A percentile compares a stretch with the other conserved stretches of the same genome.
Conservation (phyloP, 2,888 invertebrate genomes). For the Oegoconia quadripuncta region DNA sequence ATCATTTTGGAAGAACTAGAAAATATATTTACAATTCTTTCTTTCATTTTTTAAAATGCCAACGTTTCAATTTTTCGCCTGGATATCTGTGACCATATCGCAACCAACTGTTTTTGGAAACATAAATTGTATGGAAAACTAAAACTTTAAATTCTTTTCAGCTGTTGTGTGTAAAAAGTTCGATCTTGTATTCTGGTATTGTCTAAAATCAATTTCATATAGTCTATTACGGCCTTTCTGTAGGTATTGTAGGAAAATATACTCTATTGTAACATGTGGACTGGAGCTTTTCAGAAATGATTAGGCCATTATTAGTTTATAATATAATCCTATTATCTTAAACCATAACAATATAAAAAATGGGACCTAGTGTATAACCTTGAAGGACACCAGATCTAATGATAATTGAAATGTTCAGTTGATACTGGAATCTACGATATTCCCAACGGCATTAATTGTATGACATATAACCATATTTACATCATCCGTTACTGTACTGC, state of each 20-base stretch:
- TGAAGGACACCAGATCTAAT: slow-evolving; percentile 3
- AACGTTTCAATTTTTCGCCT: slow-evolving; percentile 69
- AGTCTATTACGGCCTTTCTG: slow-evolving; percentile 68
- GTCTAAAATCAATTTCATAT: slow-evolving; percentile 73
- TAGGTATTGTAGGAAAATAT: slow-evolving; percentile 70
- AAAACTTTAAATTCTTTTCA: slow-evolving; percentile 45
- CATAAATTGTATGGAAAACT: slow-evolving; percentile 37
- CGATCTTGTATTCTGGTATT: slow-evolving; percentile 79
- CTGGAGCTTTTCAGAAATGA: slow-evolving; percentile 34
- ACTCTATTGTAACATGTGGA: slow-evolving; percentile 70
- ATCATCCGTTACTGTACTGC: no score
- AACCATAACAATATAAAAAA: background rate
- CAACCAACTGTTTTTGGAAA: slow-evolving; percentile 66
- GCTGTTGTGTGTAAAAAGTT: slow-evolving; percentile 74
- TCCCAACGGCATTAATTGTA: no score
- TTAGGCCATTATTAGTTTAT: slow-evolving; percentile 19
- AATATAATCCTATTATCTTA: no score
- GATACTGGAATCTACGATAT: no score
- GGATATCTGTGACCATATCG: slow-evolving; percentile 72
- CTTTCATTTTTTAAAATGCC: slow-evolving; percentile 53
- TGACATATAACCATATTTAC: no score
- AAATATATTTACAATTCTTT: slow-evolving; percentile 74
- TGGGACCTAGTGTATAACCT: slow-evolving; percentile 6
- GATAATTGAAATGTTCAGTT: no score
- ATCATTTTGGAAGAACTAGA: slow-evolving; percentile 76